These are phyloP conservation scores for Carterocephalus palaemon DNA, from an alignment of 2,888 invertebrate genomes.

Conservation along the genomic window DNA sequence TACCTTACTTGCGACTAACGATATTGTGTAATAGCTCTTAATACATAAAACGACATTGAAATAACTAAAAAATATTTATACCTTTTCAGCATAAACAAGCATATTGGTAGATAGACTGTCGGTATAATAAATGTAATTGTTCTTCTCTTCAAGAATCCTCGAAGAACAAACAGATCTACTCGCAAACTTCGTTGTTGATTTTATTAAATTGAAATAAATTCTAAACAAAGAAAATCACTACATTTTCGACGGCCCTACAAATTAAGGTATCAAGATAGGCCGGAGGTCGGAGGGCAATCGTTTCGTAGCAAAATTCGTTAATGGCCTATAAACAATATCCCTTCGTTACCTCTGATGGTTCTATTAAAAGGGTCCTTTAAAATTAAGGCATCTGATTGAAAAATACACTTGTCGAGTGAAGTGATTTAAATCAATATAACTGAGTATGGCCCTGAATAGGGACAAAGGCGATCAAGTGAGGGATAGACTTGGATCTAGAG, in stretches of 20 bases:
- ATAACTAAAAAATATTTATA: too few species aligned
- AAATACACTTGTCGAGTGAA: conserved; percentile 17
- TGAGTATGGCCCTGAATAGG: too few species aligned
- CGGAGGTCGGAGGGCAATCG: conserved; percentile 39
- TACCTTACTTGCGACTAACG: too few species aligned
- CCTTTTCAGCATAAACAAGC: too few species aligned
- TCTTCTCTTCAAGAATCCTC: too few species aligned
- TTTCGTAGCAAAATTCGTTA: conserved; percentile 57
- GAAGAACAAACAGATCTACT: neutral
- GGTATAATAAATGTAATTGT: too few species aligned
- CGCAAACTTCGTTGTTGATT: neutral
- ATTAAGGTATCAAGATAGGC: conserved; percentile 50
- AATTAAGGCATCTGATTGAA: conserved; percentile 31
- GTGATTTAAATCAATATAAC: conserved; percentile 1
- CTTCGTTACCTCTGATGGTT: conserved; percentile 40
- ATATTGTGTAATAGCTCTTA: too few species aligned
- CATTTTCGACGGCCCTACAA: conserved; percentile 50
- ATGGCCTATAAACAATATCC: conserved; percentile 61
- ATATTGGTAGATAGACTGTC: too few species aligned
- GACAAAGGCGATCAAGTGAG: too few species aligned
- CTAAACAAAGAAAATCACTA: conserved; percentile 36
- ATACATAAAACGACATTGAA: too few species aligned
- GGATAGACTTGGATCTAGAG: too few species aligned
- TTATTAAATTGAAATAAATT: conserved; percentile 30
- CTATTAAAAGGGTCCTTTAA: conserved; percentile 40